Conservation (phyloP, 2,888 invertebrate genomes). For the Octonoba sinensis region DNA sequence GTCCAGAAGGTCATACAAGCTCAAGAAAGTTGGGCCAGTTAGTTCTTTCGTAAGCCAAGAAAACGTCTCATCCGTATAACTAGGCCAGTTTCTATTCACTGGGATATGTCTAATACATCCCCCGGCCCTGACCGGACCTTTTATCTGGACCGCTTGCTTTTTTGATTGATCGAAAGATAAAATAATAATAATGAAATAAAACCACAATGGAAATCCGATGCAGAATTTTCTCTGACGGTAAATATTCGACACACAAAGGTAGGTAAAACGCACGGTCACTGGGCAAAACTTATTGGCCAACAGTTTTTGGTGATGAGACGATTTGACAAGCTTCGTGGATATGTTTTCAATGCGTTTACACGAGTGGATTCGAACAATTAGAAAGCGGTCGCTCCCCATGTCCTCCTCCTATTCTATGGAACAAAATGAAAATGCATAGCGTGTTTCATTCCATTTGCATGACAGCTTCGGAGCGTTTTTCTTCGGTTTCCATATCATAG, state of each 20-base stretch:
- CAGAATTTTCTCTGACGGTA: slow-evolving; percentile 25
- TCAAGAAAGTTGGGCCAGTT: too few relatives aligned
- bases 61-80: slow-evolving; percentile 39
- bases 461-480: too few relatives aligned
- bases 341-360: background rate
- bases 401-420: too few relatives aligned
- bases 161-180: slow-evolving; percentile 49
- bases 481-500: too few relatives aligned
- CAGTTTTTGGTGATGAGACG: slow-evolving; percentile 7
- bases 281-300: slow-evolving; percentile 22
- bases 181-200: slow-evolving; percentile 43
- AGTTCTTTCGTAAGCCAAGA: slow-evolving; percentile 34
- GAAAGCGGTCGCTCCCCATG: too few relatives aligned
- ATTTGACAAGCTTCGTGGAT: slow-evolving; percentile 12
- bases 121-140: slow-evolving; percentile 39
- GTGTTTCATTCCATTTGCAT: too few relatives aligned
- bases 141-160: slow-evolving; percentile 48
- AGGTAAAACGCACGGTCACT: slow-evolving; percentile 18
- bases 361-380: too few relatives aligned
- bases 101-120: slow-evolving; percentile 16
- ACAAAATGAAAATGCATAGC: too few relatives aligned
- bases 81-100: slow-evolving; percentile 44
- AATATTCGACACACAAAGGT: slow-evolving; percentile 23
- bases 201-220: slow-evolving; percentile 57
- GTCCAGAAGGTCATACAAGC: slow-evolving; percentile 19